Percentiles rank a stretch among this genome's conserved stretches.
Evolutionary conservation across 64 coral and sea anemone genomes (phyloP).

Genomic region (Anthopleura sola): DNA sequence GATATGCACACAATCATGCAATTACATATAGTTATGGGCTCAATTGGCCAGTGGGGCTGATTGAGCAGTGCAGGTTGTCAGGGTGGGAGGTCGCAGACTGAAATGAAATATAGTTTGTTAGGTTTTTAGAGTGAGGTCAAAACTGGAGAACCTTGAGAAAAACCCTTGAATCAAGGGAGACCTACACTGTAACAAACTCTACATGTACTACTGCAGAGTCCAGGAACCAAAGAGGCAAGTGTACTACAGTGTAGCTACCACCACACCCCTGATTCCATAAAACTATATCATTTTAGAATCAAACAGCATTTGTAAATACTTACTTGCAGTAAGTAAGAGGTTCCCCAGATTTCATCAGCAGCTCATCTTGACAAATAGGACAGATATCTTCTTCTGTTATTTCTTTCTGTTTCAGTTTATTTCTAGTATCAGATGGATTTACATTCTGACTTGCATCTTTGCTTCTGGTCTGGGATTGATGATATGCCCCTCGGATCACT

Average conservation of each 20-base stretch:
- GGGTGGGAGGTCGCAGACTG: no score
- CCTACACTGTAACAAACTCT: no score
- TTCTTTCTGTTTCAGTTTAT: slow-evolving; percentile 85
- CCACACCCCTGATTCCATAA: neutral
- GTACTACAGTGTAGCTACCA: no score
- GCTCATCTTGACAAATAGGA: slow-evolving; percentile 94
- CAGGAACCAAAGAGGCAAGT: no score
- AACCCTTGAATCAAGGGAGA: no score
- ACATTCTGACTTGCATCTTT: slow-evolving; percentile 11
- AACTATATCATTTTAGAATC: neutral
- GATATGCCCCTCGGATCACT: slow-evolving; percentile 67
- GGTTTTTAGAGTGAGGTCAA: no score
- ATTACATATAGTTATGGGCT: no score
- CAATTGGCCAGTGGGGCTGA: no score
- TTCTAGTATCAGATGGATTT: slow-evolving; percentile 32
- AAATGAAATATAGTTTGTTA: no score
- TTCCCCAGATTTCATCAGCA: slow-evolving; percentile 69
- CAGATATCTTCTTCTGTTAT: slow-evolving; percentile 83
- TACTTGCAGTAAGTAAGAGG: slow-evolving; percentile 98
- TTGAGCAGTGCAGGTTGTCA: no score
- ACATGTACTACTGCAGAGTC: no score
- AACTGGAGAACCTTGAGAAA: no score
- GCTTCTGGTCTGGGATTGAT: slow-evolving; percentile 42
- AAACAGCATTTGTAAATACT: neutral
- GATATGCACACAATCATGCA: neutral